A percentile compares a stretch with the other conserved stretches of the same genome.
Evolutionary conservation across 2,888 invertebrate genomes (phyloP).

Genomic region (Xiphydria camelus): DNA sequence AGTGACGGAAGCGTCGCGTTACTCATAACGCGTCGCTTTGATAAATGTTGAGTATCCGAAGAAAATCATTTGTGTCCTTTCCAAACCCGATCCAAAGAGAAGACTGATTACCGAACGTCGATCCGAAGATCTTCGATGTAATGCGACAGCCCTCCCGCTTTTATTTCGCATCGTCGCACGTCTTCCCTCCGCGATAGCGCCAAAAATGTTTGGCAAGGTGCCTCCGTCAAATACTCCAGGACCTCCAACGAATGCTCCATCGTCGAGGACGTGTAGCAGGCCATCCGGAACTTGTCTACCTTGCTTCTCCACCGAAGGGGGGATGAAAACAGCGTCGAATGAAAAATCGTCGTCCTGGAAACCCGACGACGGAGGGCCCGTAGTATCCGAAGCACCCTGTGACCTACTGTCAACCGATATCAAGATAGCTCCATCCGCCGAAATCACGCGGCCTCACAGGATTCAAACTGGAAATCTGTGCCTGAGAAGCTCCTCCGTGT

Average conservation of each 20-base stretch:
- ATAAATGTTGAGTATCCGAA: too few relatives aligned
- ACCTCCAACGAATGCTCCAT: constrained; percentile 27
- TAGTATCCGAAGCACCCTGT: constrained; percentile 36
- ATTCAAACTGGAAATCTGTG: constrained; percentile 22
- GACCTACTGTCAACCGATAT: constrained; percentile 20
- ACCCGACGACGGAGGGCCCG: constrained; percentile 28
- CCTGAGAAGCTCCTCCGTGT: constrained; percentile 19
- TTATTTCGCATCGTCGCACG: background rate
- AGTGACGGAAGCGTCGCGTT: too few relatives aligned
- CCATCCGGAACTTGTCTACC: constrained; percentile 39
- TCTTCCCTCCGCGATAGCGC: constrained; percentile 11
- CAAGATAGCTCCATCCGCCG: constrained; percentile 11
- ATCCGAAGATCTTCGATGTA: too few relatives aligned
- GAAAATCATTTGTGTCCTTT: too few relatives aligned
- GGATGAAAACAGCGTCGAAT: constrained; percentile 25
- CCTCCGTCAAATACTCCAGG: constrained; percentile 45
- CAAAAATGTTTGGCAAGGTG: constrained; percentile 48
- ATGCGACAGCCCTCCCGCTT: constrained; percentile 4
- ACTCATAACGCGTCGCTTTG: too few relatives aligned
- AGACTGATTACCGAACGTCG: too few relatives aligned
- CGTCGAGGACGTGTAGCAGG: constrained; percentile 15
- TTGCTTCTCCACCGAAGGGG: constrained; percentile 43
- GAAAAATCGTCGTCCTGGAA: constrained; percentile 45
- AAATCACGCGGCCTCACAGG: constrained; percentile 26
- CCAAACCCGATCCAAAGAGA: too few relatives aligned